Percentiles rank a stretch among this genome's conserved stretches.
Evolutionary conservation across 1,140 invertebrate genomes (phyloP).

Genomic region (Vollenhovia emeryi): DNA sequence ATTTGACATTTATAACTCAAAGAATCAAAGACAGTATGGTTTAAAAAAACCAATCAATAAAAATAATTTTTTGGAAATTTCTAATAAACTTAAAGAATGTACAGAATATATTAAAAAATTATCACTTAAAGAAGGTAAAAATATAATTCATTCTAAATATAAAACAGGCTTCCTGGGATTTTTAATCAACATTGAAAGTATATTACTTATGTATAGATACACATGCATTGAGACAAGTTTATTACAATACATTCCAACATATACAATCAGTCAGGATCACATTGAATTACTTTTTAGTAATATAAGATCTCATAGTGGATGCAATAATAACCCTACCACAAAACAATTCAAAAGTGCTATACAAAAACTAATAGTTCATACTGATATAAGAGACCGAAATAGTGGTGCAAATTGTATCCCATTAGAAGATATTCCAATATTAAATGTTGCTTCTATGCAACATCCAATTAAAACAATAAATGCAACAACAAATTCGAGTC

Average conservation of each 20-base stretch:
- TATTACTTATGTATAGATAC: not conserved
- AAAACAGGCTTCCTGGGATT: not conserved
- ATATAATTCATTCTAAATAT: not conserved
- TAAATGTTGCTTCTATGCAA: no score
- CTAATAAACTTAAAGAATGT: not conserved
- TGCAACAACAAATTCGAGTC: no score
- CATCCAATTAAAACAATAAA: no score
- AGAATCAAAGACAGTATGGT: not conserved
- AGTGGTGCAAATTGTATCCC: no score
- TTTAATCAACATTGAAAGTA: conserved; percentile 4
- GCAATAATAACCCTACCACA: no score
- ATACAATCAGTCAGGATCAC: not conserved
- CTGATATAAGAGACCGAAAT: no score
- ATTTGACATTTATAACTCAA: conserved; percentile 2
- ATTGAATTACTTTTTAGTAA: no score
- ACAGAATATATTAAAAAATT: not conserved
- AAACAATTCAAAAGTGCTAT: no score
- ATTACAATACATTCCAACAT: not conserved
- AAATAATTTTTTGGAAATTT: conserved; percentile 1
- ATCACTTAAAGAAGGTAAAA: not conserved
- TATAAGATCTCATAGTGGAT: no score
- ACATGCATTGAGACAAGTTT: not conserved
- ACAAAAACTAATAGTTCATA: no score
- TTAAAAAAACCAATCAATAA: not conserved
- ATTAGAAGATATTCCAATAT: no score